Base-by-base conservation (phyloP, 2,797 vertebrate species). In the Sus cebifrons region DNA sequence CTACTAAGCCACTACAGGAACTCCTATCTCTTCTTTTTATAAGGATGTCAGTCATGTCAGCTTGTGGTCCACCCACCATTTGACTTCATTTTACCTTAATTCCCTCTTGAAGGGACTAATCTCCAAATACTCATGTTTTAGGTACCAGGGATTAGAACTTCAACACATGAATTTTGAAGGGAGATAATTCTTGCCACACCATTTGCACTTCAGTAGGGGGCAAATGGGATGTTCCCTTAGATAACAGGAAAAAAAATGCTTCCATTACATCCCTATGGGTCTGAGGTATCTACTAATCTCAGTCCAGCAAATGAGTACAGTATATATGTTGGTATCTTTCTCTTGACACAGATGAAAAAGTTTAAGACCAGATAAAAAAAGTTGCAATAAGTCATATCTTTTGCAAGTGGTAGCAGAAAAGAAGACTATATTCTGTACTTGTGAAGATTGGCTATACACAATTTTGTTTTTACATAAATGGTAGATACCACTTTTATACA, bases 261-360 rank as follows among this genome's bases (percentile, higher is more conserved):
- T 29, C 4, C 0, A 21, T 71, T 79, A 40, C 29, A 40, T 91
- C 5, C 25, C 12, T 1, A 6, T 32, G 5, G 8, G 2, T 83
- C 17, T 86, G 14, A n/a, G 23, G 44, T 40, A 16, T 21, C 13
- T 36, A 14, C n/a, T 68, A 64, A 74, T 70, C 18, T 87, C 10
- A 18, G 84, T 78, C 14, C 86, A 56, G 21, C 49, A 78, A 83
- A 29, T n/a, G 17, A 89, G 2, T 27, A 17, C 1, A 81, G 17
- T 68, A 7, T 5, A 17, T 79, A 7, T 68, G 36, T 73, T 60
- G 44, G 2, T 32, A 40, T 68, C 14, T 79, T 36, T 86, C 16
- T 95, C 36, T 92, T 29, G 29, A 93, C 13, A 65, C 56, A 89
- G n/a, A 82, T n/a, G 14, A 86, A 93, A 96, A 78, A 11, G 83